phyloP scores from a whole-genome alignment of 2,113 vertebrate species.

The human (Homo sapiens) region GRCh38 chr1:70063501-70064000 shows the following conservation, averaged over 20 bases:
- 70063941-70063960: background rate
- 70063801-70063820: background rate
- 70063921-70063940: background rate
- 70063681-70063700: background rate
- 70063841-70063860: background rate
- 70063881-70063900: background rate
- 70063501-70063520: background rate
- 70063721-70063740: background rate
- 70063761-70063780: background rate
- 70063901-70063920: background rate
- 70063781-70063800: background rate
- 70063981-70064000: background rate
- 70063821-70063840: background rate
- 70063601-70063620: background rate
- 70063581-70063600: background rate
- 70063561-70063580: background rate
- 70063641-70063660: background rate
- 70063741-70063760: background rate
- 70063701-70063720: background rate
- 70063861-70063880: slow-evolving; percentile 2
- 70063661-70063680: background rate
- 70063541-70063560: background rate
- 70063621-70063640: background rate
- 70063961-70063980: background rate
- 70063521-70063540: background rate